These are phyloP conservation scores for Lepas anatifera DNA, from an alignment of 2,888 invertebrate genomes.

Conservation along the genomic window DNA sequence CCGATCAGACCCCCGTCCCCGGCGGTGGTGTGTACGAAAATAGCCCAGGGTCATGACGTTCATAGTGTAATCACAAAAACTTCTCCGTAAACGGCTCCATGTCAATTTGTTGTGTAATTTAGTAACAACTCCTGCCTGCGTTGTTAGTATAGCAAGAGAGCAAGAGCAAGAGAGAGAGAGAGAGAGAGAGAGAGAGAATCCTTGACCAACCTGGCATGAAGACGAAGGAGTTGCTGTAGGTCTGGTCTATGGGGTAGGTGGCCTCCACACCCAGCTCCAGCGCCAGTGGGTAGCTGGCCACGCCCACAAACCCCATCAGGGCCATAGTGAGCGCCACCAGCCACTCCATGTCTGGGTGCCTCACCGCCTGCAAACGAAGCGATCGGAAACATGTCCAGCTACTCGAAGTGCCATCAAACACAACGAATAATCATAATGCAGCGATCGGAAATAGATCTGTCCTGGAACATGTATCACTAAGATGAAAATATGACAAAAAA, in stretches of 20 bases:
- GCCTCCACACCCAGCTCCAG: background rate
- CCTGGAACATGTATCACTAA: background rate
- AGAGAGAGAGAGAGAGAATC: background rate
- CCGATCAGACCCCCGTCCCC: no score
- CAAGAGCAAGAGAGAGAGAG: background rate
- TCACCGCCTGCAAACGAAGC: background rate
- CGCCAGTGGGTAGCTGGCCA: background rate
- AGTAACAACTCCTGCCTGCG: no score
- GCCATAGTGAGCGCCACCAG: background rate
- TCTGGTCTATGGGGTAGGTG: slow-evolving; percentile 6
- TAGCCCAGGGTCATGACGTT: no score
- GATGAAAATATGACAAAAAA: background rate
- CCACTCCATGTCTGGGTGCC: background rate
- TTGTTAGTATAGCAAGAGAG: no score
- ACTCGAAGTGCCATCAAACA: background rate
- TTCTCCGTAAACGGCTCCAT: background rate
- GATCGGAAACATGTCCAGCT: background rate
- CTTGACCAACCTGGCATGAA: background rate
- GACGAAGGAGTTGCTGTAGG: slow-evolving; percentile 8
- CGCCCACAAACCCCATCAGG: background rate
- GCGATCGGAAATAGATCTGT: background rate
- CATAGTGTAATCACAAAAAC: background rate
- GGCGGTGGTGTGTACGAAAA: no score
- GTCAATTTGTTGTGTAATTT: background rate
- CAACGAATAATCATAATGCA: background rate